Percentiles rank a stretch among this genome's conserved stretches.
Conservation (phyloP, 2,113 vertebrate species). For the Perca fluviatilis region DNA sequence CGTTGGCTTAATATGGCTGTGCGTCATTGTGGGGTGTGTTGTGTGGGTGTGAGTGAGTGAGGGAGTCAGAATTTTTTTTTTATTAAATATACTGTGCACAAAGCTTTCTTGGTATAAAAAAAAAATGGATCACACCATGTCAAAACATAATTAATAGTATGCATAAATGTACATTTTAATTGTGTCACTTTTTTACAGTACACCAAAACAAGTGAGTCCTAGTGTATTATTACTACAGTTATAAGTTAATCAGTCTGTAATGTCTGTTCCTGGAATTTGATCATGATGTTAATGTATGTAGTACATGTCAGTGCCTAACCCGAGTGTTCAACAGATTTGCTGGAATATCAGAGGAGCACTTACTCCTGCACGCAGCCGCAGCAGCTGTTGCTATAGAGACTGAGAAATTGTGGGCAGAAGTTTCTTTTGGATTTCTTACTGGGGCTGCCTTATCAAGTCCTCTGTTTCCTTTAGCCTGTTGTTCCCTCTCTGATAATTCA, state of each 20-base stretch:
- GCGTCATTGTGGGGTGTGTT: conserved; percentile 22
- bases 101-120: background rate
- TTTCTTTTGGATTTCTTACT: conserved; percentile 61
- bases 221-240: background rate
- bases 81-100: background rate
- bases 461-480: conserved; percentile 47
- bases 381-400: conserved; percentile 83
- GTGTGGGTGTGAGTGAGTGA: conserved; percentile 11
- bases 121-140: background rate
- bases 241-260: background rate
- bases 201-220: no score
- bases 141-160: background rate
- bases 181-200: no score
- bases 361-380: conserved; percentile 42
- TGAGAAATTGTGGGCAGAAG: conserved; percentile 65
- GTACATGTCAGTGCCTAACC: conserved; percentile 12
- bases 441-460: conserved; percentile 31
- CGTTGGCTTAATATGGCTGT: conserved; percentile 20
- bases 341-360: conserved; percentile 52
- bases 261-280: background rate
- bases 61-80: background rate
- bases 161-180: no score
- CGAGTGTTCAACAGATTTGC: conserved; percentile 27
- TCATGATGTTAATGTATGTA: background rate
- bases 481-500: conserved; percentile 39